These are phyloP conservation scores for Siniperca scherzeri DNA, from an alignment of 2,797 vertebrate species.

Conservation along the genomic window DNA sequence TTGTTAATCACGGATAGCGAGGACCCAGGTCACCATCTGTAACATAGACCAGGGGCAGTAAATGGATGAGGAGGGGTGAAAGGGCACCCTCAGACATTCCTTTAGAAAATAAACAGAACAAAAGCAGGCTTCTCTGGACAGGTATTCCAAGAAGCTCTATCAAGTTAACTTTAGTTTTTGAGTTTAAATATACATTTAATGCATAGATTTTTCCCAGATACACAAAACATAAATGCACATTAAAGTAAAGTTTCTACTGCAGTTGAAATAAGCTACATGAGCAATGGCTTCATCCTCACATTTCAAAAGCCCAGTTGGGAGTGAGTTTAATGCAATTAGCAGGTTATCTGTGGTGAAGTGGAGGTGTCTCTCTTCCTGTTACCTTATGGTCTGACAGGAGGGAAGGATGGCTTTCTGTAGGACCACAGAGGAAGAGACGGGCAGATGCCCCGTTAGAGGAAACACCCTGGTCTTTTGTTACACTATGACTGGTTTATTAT, in stretches of 20 bases:
- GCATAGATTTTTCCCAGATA: neutral
- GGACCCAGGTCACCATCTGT: constrained; percentile 80
- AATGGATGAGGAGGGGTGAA: constrained; percentile 82
- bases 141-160: constrained; percentile 73
- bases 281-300: constrained; percentile 44
- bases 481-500: constrained; percentile 65
- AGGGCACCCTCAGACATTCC: constrained; percentile 81
- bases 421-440: constrained; percentile 57
- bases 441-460: constrained; percentile 81
- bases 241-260: neutral
- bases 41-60: constrained; percentile 83
- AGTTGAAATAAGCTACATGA: constrained; percentile 8
- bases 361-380: constrained; percentile 74
- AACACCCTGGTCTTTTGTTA: constrained; percentile 78
- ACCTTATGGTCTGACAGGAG: constrained; percentile 67
- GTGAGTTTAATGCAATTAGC: constrained; percentile 81
- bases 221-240: neutral
- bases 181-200: constrained; percentile 19
- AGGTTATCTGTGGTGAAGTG: constrained; percentile 77
- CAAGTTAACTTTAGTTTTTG: constrained; percentile 32
- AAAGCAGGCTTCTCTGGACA: constrained; percentile 77
- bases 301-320: constrained; percentile 72
- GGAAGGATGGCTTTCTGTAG: constrained; percentile 53
- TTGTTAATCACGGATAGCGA: constrained; percentile 74
- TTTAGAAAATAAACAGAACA: constrained; percentile 85